Evolutionary conservation across 1,140 invertebrate species (phyloP).

Genomic region (Caenorhabditis briggsae): DNA sequence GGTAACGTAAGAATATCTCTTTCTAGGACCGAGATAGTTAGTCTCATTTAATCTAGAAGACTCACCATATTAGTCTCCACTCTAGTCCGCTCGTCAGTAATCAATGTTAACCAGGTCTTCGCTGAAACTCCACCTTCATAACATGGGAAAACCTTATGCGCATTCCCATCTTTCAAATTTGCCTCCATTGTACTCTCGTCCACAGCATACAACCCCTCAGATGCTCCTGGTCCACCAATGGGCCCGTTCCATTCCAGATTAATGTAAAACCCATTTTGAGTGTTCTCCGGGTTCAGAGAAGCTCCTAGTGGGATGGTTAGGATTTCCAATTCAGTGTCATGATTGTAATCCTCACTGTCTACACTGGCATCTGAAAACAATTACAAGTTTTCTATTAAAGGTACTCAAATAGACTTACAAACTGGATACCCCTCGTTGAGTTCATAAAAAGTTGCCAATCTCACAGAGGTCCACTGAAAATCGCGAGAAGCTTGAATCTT

Average conservation of each 20-base stretch:
- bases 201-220: background rate
- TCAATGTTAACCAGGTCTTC: slow-evolving; percentile 20
- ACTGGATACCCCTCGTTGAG: slow-evolving; percentile 30
- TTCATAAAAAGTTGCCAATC: slow-evolving; percentile 24
- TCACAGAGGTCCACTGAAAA: slow-evolving; percentile 32
- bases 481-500: slow-evolving; percentile 18
- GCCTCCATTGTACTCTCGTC: slow-evolving; percentile 21
- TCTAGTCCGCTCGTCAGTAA: slow-evolving; percentile 14
- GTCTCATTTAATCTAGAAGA: no score
- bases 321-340: background rate
- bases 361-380: slow-evolving; percentile 19
- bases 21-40: no score
- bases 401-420: no score
- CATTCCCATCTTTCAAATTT: slow-evolving; percentile 20
- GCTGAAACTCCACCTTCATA: slow-evolving; percentile 28
- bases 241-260: slow-evolving; percentile 20
- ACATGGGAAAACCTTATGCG: slow-evolving; percentile 20
- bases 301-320: background rate
- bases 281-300: background rate
- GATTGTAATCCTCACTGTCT: background rate
- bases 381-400: no score
- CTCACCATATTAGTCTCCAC: slow-evolving; percentile 25
- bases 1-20: no score
- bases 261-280: slow-evolving; percentile 18
- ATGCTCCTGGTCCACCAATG: background rate